Evolutionary conservation across 2,113 vertebrate species (phyloP).

Genomic region (Cyphomyrus discorhynchus): DNA sequence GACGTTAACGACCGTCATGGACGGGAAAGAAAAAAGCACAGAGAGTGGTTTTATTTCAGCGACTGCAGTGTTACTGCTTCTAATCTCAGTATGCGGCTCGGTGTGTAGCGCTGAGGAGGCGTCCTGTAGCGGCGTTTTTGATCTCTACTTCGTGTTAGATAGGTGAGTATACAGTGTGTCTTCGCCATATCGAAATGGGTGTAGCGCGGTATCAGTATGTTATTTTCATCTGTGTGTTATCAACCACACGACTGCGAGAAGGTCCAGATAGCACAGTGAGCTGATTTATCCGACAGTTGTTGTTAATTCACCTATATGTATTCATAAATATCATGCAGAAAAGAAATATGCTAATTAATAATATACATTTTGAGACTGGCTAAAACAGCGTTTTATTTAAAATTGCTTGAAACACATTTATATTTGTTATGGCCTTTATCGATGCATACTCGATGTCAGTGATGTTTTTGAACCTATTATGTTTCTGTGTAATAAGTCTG

Average conservation of each 20-base stretch:
- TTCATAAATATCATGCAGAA: neutral
- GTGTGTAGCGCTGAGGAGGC: slow-evolving; percentile 52
- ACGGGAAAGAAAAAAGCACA: too few species aligned
- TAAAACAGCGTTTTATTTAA: neutral
- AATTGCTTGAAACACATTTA: neutral
- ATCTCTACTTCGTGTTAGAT: slow-evolving; percentile 66
- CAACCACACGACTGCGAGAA: neutral
- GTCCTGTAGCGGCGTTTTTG: slow-evolving; percentile 79
- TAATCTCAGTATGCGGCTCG: slow-evolving; percentile 20
- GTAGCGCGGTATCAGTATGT: neutral
- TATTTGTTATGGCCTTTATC: neutral
- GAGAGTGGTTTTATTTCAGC: neutral
- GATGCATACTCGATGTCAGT: neutral
- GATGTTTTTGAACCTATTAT: neutral
- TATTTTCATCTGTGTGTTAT: neutral
- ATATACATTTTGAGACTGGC: neutral
- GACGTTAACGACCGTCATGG: neutral
- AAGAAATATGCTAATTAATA: neutral
- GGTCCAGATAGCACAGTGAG: neutral
- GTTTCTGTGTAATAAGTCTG: neutral
- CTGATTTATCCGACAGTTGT: neutral
- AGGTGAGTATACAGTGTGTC: slow-evolving; percentile 42
- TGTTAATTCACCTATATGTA: neutral
- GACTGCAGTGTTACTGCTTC: slow-evolving; percentile 18
- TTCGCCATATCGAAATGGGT: neutral